Base-by-base conservation (phyloP, 2,113 vertebrate species). In the Xiphophorus maculatus region DNA sequence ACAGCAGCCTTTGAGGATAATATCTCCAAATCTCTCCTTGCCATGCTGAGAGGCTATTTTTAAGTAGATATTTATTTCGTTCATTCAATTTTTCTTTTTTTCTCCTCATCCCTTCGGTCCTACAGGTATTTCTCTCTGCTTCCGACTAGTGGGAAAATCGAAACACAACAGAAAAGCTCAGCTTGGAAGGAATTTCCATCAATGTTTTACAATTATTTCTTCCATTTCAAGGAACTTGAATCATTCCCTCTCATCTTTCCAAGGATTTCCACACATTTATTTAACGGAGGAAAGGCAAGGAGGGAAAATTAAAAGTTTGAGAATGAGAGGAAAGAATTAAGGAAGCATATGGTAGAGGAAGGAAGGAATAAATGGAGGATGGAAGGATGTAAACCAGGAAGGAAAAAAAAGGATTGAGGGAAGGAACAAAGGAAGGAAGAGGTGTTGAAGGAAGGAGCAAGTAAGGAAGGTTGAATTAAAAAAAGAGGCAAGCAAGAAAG, bases 1-100 rank as follows among this genome's bases (percentile, higher is more conserved):
- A 93, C 94, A 93, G 91, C 92, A 89, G 91, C 90, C 90, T 95
- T 94, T 94, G 92, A 95, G 93, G 93, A 94, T 93, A 94, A 94
- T 94, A 95, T 94, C 94, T 95, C 93, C 90, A 94, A 92, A 94
- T 93, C 93, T 93, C 88, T 87, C 85, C 90, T 85, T 80, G 85
- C 91, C 92, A 87, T 87, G 90, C 93, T 90, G 93, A 91, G 91
- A 93, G 92, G 93, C 93, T 95, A 93, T 95, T 94, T 94, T 94
- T 94, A 91, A 93, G 93, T 89, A 92, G 87, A 92, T 93, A 93
- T 94, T 93, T 94, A 89, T 91, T 93, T 91, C 88, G 76, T 86
- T 92, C 87, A 77, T 84, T 89, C 92, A 75, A 90, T 86, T 90
- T 89, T 69, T 92, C 88, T 88, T 88, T 76, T 76, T 74, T 37